These are phyloP conservation scores for Sarcophaga carnaria DNA, from an alignment of 2,888 invertebrate species.

Conservation along the genomic window DNA sequence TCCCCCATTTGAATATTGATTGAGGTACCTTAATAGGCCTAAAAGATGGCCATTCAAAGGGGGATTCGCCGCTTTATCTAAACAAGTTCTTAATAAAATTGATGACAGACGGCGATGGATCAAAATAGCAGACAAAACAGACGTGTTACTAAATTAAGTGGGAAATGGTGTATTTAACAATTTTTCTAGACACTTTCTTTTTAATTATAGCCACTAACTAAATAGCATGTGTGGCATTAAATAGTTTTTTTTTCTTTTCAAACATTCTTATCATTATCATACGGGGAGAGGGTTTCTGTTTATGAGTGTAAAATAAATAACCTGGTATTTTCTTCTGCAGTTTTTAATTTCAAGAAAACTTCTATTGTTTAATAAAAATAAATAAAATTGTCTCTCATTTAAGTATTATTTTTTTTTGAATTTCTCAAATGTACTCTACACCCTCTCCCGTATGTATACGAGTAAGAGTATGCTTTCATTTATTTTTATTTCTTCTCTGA, in stretches of 20 bases:
- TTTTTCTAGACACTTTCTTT: not conserved
- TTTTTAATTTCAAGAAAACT: slow-evolving; percentile 49
- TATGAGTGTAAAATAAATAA: slow-evolving; percentile 24
- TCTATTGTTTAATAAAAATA: slow-evolving; percentile 57
- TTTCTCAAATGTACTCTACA: not conserved
- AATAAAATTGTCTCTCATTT: slow-evolving; percentile 53
- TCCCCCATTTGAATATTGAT: no score
- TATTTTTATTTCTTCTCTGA: not conserved
- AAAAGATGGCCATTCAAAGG: no score
- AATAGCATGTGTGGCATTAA: not conserved
- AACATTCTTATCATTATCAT: slow-evolving; percentile 41
- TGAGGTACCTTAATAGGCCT: no score
- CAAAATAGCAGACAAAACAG: no score
- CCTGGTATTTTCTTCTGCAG: slow-evolving; percentile 14
- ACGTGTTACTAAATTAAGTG: no score
- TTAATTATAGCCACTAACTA: not conserved
- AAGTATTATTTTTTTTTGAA: slow-evolving; percentile 2
- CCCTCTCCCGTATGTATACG: no score
- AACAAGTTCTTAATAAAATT: no score
- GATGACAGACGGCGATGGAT: no score
- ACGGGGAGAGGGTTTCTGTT: not conserved
- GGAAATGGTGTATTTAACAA: no score
- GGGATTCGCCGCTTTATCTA: no score
- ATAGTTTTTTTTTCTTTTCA: not conserved
- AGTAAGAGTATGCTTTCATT: not conserved